Conservation (phyloP, 2,797 vertebrate species). For the Philypnodon macrostomus region DNA sequence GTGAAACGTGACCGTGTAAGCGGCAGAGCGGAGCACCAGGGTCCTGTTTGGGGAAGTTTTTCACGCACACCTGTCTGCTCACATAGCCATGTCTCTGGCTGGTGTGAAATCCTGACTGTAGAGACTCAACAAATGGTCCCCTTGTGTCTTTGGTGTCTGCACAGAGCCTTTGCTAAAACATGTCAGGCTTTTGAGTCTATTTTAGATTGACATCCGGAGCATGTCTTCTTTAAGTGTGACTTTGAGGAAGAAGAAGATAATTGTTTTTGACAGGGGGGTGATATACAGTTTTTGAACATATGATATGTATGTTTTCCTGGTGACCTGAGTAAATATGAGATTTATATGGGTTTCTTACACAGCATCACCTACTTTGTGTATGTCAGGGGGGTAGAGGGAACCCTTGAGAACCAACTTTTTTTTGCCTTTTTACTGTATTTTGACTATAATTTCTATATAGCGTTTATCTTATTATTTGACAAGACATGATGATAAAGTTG, state of each 20-base stretch:
- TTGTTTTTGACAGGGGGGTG: too few species aligned
- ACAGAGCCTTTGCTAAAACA: constrained; percentile 18
- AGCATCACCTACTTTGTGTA: too few species aligned
- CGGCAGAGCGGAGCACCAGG: constrained; percentile 9
- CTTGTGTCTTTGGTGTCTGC: constrained; percentile 48
- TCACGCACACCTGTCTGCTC: constrained; percentile 52
- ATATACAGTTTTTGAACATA: too few species aligned
- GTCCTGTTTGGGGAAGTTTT: constrained; percentile 39
- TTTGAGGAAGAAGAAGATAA: background rate
- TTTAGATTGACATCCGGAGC: constrained; percentile 15
- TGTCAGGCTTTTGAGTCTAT: constrained; percentile 20
- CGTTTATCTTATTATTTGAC: too few species aligned
- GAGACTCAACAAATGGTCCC: constrained; percentile 55
- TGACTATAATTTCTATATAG: too few species aligned
- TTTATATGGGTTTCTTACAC: too few species aligned
- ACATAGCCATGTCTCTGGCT: constrained; percentile 56
- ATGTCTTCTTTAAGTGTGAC: constrained; percentile 10
- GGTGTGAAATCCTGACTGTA: constrained; percentile 61
- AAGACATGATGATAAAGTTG: too few species aligned
- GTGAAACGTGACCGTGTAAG: constrained; percentile 32
- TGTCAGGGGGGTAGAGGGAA: too few species aligned
- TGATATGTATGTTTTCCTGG: too few species aligned
- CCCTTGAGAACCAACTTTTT: too few species aligned
- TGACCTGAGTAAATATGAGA: too few species aligned
- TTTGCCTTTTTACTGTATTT: too few species aligned